These are phyloP conservation scores for Umimayanthus chanpuru DNA, from an alignment of 92 coral and sea anemone species.

Conservation along the genomic window DNA sequence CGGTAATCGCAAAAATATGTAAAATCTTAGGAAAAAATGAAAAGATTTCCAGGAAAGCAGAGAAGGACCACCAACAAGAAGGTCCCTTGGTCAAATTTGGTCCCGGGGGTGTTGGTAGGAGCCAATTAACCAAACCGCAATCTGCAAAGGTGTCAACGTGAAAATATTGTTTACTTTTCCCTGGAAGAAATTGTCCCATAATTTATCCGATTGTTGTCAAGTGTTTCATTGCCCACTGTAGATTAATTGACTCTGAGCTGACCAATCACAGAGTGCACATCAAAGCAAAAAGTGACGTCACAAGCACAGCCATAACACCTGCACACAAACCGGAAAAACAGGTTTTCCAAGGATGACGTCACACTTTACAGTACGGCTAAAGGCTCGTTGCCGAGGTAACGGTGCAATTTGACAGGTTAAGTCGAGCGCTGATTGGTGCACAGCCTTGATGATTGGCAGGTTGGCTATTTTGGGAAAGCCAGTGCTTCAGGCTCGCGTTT, in stretches of 20 bases:
- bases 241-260: constrained; percentile 74
- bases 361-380: constrained; percentile 81
- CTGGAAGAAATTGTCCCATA: constrained; percentile 55
- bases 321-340: constrained; percentile 93
- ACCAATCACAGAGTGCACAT: constrained; percentile 85
- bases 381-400: constrained; percentile 88
- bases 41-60: constrained; percentile 11
- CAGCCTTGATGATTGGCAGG: constrained; percentile 81
- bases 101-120: constrained; percentile 30
- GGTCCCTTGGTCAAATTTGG: constrained; percentile 10
- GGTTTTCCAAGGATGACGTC: constrained; percentile 92
- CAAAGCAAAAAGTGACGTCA: constrained; percentile 87
- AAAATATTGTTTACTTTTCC: constrained; percentile 37
- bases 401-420: constrained; percentile 66
- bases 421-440: constrained; percentile 74
- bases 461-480: constrained; percentile 83
- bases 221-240: constrained; percentile 80
- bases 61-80: not conserved
- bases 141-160: constrained; percentile 27
- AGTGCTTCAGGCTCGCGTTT: constrained; percentile 74
- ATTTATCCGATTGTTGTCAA: constrained; percentile 82
- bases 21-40: not conserved
- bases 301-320: constrained; percentile 92
- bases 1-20: not conserved
- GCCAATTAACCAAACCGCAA: constrained; percentile 10